Conservation (phyloP, 2,888 invertebrate species). For the Nephrotoma appendiculata region DNA sequence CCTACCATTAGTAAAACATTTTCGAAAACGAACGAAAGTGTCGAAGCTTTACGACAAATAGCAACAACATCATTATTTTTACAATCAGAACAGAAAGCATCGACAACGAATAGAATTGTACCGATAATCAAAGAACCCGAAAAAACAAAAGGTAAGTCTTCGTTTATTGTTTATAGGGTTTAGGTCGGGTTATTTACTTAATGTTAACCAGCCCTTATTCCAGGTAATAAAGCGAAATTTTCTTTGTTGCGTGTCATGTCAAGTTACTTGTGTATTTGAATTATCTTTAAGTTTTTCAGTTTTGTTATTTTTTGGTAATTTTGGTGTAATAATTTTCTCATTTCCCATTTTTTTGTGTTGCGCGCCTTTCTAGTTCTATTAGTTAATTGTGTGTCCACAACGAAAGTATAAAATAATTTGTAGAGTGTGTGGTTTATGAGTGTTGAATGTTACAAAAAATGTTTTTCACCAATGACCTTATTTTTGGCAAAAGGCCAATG, state of each 20-base stretch:
- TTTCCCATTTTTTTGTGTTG: background rate
- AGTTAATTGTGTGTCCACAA: background rate
- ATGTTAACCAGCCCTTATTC: no score
- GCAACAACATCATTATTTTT: conserved; percentile 34
- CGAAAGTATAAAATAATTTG: background rate
- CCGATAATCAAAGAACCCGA: conserved; percentile 33
- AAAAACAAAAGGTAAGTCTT: conserved; percentile 18
- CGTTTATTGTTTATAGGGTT: background rate
- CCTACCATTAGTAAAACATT: conserved; percentile 26
- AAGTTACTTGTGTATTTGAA: background rate
- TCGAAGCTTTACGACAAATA: conserved; percentile 33
- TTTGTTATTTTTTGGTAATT: background rate
- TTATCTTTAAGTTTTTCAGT: background rate
- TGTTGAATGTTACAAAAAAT: background rate
- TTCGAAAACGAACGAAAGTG: conserved; percentile 22
- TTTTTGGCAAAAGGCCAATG: background rate
- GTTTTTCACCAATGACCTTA: background rate
- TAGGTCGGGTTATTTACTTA: background rate
- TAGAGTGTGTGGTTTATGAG: background rate
- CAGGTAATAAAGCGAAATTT: background rate
- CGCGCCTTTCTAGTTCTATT: background rate
- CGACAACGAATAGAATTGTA: conserved; percentile 24
- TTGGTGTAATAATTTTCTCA: background rate
- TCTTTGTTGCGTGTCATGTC: background rate
- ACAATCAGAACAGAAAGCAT: conserved; percentile 32